Evolutionary conservation across 2,113 vertebrate genomes (phyloP).

Genomic region (Eurystomus gularis): DNA sequence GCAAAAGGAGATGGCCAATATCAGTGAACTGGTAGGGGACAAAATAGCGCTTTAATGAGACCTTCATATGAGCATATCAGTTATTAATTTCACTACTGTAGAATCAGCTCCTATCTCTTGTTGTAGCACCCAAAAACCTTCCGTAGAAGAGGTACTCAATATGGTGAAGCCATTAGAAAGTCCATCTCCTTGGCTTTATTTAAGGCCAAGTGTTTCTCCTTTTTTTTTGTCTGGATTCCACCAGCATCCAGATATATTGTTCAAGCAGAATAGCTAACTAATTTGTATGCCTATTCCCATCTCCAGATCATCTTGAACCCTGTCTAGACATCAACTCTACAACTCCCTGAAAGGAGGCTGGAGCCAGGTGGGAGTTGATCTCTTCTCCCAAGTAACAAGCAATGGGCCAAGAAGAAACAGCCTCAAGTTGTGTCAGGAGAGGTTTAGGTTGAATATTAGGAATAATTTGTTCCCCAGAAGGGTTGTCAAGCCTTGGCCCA

Average conservation of each 20-base stretch:
- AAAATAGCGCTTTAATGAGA: neutral
- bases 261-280: neutral
- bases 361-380: neutral
- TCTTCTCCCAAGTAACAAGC: neutral
- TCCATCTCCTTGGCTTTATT: neutral
- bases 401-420: too few species aligned
- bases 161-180: neutral
- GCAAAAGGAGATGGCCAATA: neutral
- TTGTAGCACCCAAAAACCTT: neutral
- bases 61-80: neutral
- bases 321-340: neutral
- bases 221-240: neutral
- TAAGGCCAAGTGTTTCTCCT: neutral
- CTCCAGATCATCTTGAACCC: neutral
- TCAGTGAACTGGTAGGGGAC: neutral
- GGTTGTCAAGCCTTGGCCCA: neutral
- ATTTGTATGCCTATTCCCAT: neutral
- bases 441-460: neutral
- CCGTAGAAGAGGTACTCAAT: neutral
- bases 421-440: too few species aligned
- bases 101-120: neutral
- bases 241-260: neutral
- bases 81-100: neutral
- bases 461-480: neutral
- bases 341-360: neutral